Evolutionary conservation across 2,797 vertebrate genomes (phyloP).

Genomic region (Orestias chungarensis): DNA sequence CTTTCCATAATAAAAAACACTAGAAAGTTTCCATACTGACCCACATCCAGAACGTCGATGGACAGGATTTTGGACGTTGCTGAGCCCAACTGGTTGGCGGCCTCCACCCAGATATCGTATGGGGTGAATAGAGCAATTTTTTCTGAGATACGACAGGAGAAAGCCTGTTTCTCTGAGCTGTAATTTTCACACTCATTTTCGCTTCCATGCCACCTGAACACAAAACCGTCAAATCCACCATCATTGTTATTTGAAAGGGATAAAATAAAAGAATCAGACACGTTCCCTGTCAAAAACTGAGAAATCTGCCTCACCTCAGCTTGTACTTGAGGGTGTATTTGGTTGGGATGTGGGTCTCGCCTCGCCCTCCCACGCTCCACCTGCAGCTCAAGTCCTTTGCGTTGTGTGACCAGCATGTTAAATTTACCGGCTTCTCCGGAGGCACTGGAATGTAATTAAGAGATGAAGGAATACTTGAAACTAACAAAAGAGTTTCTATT

Average conservation of each 20-base stretch:
- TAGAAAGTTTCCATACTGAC: conserved; percentile 74
- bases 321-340: conserved; percentile 96
- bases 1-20: neutral
- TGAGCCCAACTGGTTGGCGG: conserved; percentile 89
- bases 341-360: conserved; percentile 90
- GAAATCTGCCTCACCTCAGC: conserved; percentile 81
- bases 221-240: neutral
- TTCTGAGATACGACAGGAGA: conserved; percentile 90
- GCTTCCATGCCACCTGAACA: conserved; percentile 89
- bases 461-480: too few relatives aligned
- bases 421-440: conserved; percentile 92
- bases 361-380: conserved; percentile 86
- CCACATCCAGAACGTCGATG: conserved; percentile 92
- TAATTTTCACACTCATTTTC: conserved; percentile 90
- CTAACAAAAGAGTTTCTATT: neutral
- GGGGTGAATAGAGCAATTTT: conserved; percentile 95
- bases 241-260: neutral
- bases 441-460: conserved; percentile 78
- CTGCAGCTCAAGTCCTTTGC: conserved; percentile 92
- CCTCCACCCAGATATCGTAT: conserved; percentile 96
- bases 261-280: neutral
- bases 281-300: conserved; percentile 46
- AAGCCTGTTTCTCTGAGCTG: conserved; percentile 79
- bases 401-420: conserved; percentile 94
- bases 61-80: conserved; percentile 87